Evolutionary conservation across 2,888 invertebrate species (phyloP).

Genomic region (Eupithecia pulchellata): DNA sequence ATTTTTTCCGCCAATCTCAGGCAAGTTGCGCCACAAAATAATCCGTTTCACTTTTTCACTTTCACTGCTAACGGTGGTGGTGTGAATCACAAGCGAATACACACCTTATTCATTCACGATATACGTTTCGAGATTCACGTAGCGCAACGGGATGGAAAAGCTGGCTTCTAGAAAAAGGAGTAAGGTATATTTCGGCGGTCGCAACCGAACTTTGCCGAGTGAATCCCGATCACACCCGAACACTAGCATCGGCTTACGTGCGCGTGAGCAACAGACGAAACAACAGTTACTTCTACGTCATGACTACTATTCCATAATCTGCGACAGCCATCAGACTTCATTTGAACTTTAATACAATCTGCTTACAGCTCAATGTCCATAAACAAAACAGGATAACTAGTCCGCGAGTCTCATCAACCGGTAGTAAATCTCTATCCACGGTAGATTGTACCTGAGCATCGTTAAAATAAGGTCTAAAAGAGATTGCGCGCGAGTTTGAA

Average conservation of each 20-base stretch:
- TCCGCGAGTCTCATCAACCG: constrained; percentile 17
- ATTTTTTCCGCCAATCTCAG: constrained; percentile 74
- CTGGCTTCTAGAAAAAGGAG: constrained; percentile 36
- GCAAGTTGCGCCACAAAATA: constrained; percentile 71
- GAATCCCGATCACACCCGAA: constrained; percentile 47
- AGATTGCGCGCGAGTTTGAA: constrained; percentile 73
- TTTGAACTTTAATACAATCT: neutral
- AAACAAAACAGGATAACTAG: constrained; percentile 9
- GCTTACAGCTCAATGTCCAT: constrained; percentile 17
- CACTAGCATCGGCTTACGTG: constrained; percentile 49
- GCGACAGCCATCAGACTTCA: constrained; percentile 1
- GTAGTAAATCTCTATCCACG: constrained; percentile 8
- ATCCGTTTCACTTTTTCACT: constrained; percentile 84
- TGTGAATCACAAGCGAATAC: constrained; percentile 55
- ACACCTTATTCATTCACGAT: constrained; percentile 50
- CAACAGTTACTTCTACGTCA: constrained; percentile 19
- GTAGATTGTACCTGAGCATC: neutral
- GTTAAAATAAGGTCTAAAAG: neutral
- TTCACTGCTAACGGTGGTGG: constrained; percentile 81
- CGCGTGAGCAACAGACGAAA: constrained; percentile 27
- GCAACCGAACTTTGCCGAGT: constrained; percentile 54
- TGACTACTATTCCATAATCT: constrained; percentile 13
- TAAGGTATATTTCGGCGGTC: constrained; percentile 51
- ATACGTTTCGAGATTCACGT: constrained; percentile 41
- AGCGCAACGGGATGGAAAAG: constrained; percentile 45